Evolutionary conservation across 1,140 invertebrate genomes (phyloP).

Genomic region (Colletes gigas): DNA sequence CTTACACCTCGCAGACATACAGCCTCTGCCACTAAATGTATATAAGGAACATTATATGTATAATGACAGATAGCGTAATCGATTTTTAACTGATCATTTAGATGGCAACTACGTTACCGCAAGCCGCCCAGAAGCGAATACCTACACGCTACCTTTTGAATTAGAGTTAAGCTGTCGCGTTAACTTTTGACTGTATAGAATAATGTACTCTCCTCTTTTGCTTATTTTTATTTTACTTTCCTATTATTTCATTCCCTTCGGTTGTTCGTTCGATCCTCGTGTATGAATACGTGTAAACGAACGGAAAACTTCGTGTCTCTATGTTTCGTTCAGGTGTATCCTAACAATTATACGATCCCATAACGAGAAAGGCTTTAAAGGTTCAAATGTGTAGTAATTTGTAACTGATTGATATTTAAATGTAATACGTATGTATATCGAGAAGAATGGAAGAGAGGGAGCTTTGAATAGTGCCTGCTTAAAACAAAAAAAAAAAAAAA

Average conservation of each 20-base stretch:
- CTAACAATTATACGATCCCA: conserved; percentile 40
- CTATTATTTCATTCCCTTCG: not conserved
- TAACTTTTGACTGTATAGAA: conserved; percentile 22
- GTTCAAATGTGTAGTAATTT: conserved; percentile 58
- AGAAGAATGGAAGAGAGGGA: conserved; percentile 68
- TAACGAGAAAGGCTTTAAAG: conserved; percentile 56
- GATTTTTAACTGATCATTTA: conserved; percentile 68
- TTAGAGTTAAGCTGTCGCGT: conserved; percentile 32
- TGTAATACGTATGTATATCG: conserved; percentile 56
- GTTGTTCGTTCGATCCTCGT: not conserved
- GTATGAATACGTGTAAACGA: conserved; percentile 6
- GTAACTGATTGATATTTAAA: conserved; percentile 60
- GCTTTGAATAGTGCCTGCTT: conserved; percentile 81
- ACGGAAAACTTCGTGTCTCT: conserved; percentile 36
- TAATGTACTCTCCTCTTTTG: not conserved
- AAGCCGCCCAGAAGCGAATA: conserved; percentile 62
- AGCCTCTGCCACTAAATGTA: conserved; percentile 74
- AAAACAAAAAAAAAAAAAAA: conserved; percentile 50
- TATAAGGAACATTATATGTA: conserved; percentile 62
- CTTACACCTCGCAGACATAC: conserved; percentile 74
- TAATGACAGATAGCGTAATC: conserved; percentile 61
- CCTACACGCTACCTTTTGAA: conserved; percentile 32
- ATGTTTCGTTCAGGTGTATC: conserved; percentile 47
- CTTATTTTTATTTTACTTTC: not conserved
- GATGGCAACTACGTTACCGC: conserved; percentile 67